Conservation (phyloP, 2,113 vertebrate genomes). For the Camelus bactrianus region DNA sequence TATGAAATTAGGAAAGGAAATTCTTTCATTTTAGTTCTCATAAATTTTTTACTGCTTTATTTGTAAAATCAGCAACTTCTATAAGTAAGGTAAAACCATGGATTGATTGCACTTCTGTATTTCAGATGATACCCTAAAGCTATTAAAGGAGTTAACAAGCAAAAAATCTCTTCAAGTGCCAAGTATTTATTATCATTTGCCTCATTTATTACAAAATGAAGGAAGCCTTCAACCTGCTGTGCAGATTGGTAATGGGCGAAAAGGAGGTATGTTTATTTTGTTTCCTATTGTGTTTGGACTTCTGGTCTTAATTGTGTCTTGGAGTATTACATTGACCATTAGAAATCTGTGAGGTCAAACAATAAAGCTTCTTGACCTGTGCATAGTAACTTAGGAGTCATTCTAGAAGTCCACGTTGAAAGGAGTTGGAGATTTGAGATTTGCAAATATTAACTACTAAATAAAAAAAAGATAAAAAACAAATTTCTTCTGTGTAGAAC, state of each 20-base stretch:
- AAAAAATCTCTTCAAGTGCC: slow-evolving; percentile 98
- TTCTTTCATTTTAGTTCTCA: neutral
- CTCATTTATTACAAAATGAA: slow-evolving; percentile 98
- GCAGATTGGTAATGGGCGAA: slow-evolving; percentile 95
- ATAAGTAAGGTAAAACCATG: neutral
- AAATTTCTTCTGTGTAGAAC: too few species aligned
- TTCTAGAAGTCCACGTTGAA: slow-evolving; percentile 54
- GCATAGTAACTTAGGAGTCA: neutral
- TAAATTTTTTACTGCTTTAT: neutral
- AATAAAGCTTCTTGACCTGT: slow-evolving; percentile 49
- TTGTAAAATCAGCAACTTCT: neutral
- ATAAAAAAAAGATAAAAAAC: too few species aligned
- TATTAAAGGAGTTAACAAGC: slow-evolving; percentile 95
- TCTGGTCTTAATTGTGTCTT: neutral
- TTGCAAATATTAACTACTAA: too few species aligned
- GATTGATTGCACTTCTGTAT: slow-evolving; percentile 64
- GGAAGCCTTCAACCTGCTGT: slow-evolving; percentile 97
- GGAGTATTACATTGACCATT: neutral
- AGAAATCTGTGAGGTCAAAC: slow-evolving; percentile 51
- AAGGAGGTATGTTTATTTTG: slow-evolving; percentile 91
- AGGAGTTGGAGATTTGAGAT: slow-evolving; percentile 35
- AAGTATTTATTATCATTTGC: slow-evolving; percentile 99
- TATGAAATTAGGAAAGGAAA: slow-evolving; percentile 17
- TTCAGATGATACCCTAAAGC: slow-evolving; percentile 96
- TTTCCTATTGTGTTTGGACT: neutral